A percentile compares a stretch with the other conserved stretches of the same genome.
Evolutionary conservation across 2,113 vertebrate species (phyloP).

Genomic region (Callocephalon fimbriatum): DNA sequence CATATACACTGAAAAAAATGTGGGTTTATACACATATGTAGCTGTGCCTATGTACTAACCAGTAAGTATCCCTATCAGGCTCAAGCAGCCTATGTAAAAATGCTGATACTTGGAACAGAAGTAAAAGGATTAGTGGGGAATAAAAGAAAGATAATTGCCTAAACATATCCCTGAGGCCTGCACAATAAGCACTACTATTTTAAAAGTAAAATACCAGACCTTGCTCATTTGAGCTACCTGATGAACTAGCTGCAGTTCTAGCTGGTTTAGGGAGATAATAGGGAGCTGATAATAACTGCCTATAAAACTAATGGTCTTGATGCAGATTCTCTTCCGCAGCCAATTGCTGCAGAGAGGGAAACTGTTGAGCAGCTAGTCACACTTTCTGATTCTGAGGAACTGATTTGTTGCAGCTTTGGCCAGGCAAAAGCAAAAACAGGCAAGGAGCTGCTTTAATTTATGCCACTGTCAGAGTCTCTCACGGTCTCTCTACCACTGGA

Average conservation of each 20-base stretch:
- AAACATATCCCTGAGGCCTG: background rate
- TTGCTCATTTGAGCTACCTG: background rate
- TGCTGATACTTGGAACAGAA: background rate
- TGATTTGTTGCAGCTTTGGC: conserved; percentile 36
- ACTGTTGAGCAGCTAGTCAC: conserved; percentile 33
- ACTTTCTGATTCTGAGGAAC: conserved; percentile 5
- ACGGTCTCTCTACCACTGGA: conserved; percentile 41
- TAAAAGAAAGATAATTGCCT: background rate
- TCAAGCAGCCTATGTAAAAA: background rate
- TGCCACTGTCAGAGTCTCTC: conserved; percentile 50
- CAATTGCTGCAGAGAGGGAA: background rate
- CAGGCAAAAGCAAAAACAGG: background rate
- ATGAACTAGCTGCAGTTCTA: background rate
- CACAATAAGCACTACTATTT: background rate
- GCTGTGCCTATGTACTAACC: background rate
- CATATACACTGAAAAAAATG: background rate
- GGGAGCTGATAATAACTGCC: background rate
- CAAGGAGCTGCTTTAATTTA: conserved; percentile 46
- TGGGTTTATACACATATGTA: background rate
- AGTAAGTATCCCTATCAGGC: background rate
- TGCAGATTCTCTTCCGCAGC: background rate
- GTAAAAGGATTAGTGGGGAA: background rate
- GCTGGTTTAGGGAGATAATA: background rate
- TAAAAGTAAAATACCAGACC: background rate
- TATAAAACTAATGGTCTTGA: background rate